Evolutionary conservation across 2,888 invertebrate genomes (phyloP), one percentile per base, ranked within the genome.

Genomic region (Pherbina coryleti): DNA sequence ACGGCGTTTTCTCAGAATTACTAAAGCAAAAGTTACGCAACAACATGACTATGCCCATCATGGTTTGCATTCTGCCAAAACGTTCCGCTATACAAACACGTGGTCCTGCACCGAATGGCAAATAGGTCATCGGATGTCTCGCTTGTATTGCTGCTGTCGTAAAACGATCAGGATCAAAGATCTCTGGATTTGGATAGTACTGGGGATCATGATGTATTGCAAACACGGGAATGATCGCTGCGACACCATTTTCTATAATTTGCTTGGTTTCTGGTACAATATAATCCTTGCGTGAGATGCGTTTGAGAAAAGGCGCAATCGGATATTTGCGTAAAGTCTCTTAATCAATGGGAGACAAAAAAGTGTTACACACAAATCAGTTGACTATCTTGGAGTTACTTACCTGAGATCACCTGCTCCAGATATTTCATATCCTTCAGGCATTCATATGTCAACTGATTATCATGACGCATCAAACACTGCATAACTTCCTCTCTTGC

Each of bases 161-260:
- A 85, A 93, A 93, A 81, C 93, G 89, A 0, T 93, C 92, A 0
- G 93, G 93, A 75, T 92, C 91, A 77, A 93, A 93, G 34, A 88
- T 90, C 2, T 91, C 89, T 0, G 94, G 93, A 0, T 93, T 89
- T 0, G 90, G 89, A 80, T 89, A 91, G 25, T 88, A 83, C 7
- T 88, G 81, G 1, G 89, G 86, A 81, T 93, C 92, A 84, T 90
- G 91, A 75, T 93, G 93, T 80, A 92, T 90, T 0, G 91, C 91
- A 78, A 90, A 89, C 14, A 82, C 81, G 0, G 88, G 88, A 7
- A 88, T 79, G 0, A 86, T 5, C 0, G 86, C 55, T 3, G 80
- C 73, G 0, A 81, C 83, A 8, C 84, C 86, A 44, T 91, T 90
- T 53, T 91, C 90, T 72, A 92, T 91, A 0, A 90, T 84, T 69